A percentile compares a stretch with the other conserved stretches of the same genome.
Evolutionary conservation across 2,888 invertebrate species (phyloP).

Genomic region (Dione juno): DNA sequence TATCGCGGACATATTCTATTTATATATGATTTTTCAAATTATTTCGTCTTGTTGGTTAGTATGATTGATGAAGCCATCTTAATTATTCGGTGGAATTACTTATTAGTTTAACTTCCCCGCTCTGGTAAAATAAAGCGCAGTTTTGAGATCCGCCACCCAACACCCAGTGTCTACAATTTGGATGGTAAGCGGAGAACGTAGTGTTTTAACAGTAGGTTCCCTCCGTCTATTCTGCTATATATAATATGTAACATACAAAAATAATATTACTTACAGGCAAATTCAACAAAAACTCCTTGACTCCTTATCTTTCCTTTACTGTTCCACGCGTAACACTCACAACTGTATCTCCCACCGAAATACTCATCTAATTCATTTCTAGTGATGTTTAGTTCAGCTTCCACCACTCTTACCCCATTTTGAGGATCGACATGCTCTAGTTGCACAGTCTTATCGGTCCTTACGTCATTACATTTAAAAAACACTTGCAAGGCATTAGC

Average conservation of each 20-base stretch:
- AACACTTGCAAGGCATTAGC: conserved; percentile 92
- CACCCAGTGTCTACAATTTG: too few relatives aligned
- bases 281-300: conserved; percentile 89
- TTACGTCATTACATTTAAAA: conserved; percentile 91
- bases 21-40: too few relatives aligned
- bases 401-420: conserved; percentile 89
- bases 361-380: conserved; percentile 92
- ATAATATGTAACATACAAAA: conserved; percentile 20
- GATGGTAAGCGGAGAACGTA: too few relatives aligned
- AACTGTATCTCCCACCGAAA: conserved; percentile 91
- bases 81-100: too few relatives aligned
- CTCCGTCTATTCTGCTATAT: background rate
- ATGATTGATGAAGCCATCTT: too few relatives aligned
- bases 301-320: conserved; percentile 90
- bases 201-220: too few relatives aligned
- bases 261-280: conserved; percentile 90
- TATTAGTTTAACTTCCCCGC: too few relatives aligned
- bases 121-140: too few relatives aligned
- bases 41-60: too few relatives aligned
- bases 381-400: conserved; percentile 89
- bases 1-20: too few relatives aligned
- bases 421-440: conserved; percentile 91
- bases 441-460: conserved; percentile 82
- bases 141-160: too few relatives aligned
- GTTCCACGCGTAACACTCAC: conserved; percentile 94